Evolutionary conservation across 2,888 invertebrate species (phyloP).

Genomic region (Leptopilina myrica): DNA sequence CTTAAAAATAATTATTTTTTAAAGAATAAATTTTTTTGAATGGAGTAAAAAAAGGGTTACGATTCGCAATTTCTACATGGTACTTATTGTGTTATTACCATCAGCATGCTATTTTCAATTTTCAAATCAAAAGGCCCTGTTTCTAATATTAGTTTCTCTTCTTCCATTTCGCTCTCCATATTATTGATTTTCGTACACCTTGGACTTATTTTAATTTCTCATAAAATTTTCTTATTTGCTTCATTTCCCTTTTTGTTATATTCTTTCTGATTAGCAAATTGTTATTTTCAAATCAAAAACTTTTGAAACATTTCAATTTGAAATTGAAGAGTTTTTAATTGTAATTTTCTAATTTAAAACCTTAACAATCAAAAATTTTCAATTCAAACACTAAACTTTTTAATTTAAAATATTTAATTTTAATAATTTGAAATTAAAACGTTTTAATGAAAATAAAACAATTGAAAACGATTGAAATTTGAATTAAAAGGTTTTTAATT

Average conservation of each 20-base stretch:
- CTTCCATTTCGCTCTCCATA: conserved; percentile 15
- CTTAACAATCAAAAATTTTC: too few relatives aligned
- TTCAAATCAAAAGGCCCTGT: neutral
- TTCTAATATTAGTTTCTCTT: conserved; percentile 17
- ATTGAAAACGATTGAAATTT: too few relatives aligned
- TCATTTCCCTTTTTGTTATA: neutral
- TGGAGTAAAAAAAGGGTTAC: conserved; percentile 45
- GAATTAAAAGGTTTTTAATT: too few relatives aligned
- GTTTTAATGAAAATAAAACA: too few relatives aligned
- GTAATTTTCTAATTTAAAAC: too few relatives aligned
- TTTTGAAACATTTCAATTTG: too few relatives aligned
- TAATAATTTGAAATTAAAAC: too few relatives aligned
- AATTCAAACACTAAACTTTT: too few relatives aligned
- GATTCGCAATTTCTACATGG: conserved; percentile 62
- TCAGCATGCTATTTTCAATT: conserved; percentile 43
- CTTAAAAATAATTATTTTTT: neutral
- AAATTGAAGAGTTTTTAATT: too few relatives aligned
- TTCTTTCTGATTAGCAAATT: neutral
- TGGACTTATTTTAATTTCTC: neutral
- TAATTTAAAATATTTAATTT: too few relatives aligned
- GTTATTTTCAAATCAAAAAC: too few relatives aligned
- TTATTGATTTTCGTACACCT: neutral
- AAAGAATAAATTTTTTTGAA: too few relatives aligned
- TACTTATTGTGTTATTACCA: conserved; percentile 40
- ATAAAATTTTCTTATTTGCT: neutral